Evolutionary conservation across 2,888 invertebrate genomes (phyloP).

Genomic region (Orchesellides sinensis): DNA sequence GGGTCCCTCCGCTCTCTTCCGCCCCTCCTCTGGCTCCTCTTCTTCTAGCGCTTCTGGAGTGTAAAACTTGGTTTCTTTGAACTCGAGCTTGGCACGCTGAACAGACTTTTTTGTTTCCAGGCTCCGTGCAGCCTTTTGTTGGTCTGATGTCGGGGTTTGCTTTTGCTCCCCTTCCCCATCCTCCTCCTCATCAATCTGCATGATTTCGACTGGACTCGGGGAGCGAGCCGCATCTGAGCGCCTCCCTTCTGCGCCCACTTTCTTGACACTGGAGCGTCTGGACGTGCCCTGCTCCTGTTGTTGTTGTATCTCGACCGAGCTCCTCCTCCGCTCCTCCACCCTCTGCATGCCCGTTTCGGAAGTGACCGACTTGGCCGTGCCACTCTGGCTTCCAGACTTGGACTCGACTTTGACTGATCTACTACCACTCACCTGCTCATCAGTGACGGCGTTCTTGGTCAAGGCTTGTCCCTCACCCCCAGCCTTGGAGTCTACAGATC

Average conservation of each 20-base stretch:
- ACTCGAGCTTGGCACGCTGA: background rate
- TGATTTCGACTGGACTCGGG: conserved; percentile 33
- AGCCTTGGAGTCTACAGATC: conserved; percentile 37
- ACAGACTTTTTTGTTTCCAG: background rate
- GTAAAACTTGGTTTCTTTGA: conserved; percentile 7
- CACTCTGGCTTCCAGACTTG: conserved; percentile 4
- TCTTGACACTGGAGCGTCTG: conserved; percentile 10
- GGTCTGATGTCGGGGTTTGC: background rate
- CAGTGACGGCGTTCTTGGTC: conserved; percentile 77
- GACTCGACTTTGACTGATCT: conserved; percentile 4
- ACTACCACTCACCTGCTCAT: conserved; percentile 74
- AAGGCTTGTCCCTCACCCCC: conserved; percentile 16
- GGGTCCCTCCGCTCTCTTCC: too few relatives aligned
- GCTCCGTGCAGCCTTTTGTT: background rate
- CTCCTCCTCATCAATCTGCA: conserved; percentile 50
- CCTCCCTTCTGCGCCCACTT: background rate
- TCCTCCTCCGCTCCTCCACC: conserved; percentile 29
- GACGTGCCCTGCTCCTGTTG: too few relatives aligned
- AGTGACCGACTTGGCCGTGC: conserved; percentile 9
- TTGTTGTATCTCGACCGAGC: conserved; percentile 14
- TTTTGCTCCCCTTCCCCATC: background rate
- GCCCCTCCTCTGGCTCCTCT: conserved; percentile 1
- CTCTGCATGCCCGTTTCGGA: conserved; percentile 39
- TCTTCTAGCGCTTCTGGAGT: conserved; percentile 77
- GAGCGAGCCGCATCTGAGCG: background rate